Conservation (phyloP, 2,888 invertebrate species). For the Hypolimnas misippus region DNA sequence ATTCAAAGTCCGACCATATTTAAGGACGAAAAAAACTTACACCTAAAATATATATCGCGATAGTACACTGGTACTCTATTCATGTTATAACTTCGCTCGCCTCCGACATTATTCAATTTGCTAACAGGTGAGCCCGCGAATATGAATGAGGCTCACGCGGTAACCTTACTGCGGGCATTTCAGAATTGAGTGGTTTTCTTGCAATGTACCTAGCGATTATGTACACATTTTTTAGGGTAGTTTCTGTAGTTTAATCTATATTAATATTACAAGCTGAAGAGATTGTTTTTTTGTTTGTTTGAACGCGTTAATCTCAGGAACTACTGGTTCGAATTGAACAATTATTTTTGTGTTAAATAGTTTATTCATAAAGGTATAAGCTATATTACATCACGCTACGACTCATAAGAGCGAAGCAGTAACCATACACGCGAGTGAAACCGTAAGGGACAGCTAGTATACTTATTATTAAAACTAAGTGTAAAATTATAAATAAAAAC, state of each 20-base stretch:
- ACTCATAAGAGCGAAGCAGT: too few species aligned
- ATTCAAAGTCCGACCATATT: neutral
- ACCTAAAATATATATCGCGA: slow-evolving; percentile 17
- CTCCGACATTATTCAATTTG: slow-evolving; percentile 78
- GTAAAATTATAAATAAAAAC: too few species aligned
- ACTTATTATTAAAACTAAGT: too few species aligned
- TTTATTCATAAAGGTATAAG: too few species aligned
- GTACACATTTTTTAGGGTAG: neutral
- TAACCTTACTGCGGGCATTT: slow-evolving; percentile 46
- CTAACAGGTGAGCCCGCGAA: slow-evolving; percentile 71
- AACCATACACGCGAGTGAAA: too few species aligned
- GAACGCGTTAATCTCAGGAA: too few species aligned
- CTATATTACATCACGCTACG: too few species aligned
- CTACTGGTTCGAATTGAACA: too few species aligned
- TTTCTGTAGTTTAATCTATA: neutral
- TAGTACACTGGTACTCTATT: slow-evolving; percentile 40
- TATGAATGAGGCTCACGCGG: slow-evolving; percentile 65
- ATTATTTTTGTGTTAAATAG: too few species aligned
- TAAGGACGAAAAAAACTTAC: slow-evolving; percentile 12
- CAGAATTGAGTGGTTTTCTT: slow-evolving; percentile 48
- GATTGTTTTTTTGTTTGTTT: too few species aligned
- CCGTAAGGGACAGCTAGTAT: too few species aligned
- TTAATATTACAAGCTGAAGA: too few species aligned
- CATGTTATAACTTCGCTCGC: slow-evolving; percentile 76
- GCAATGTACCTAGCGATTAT: slow-evolving; percentile 12